Evolutionary conservation across 2,113 vertebrate genomes (phyloP).

Genomic region (Felis catus): F.catus_Fca126_mat1.0 CM031422.1:9321501-9322000

Average conservation of each 20-base stretch:
- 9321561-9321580: neutral
- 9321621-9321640: neutral
- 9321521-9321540: neutral
- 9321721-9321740: no score
- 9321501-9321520: neutral
- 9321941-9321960: neutral
- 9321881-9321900: no score
- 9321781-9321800: no score
- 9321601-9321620: neutral
- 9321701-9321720: no score
- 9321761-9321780: no score
- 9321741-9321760: no score
- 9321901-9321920: neutral
- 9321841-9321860: no score
- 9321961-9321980: neutral
- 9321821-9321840: no score
- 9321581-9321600: neutral
- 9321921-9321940: neutral
- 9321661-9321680: neutral
- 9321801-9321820: no score
- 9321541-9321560: accelerated
- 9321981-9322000: neutral
- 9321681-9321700: neutral
- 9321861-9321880: no score
- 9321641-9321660: neutral